phyloP scores from a whole-genome alignment of 2,113 vertebrate genomes.

The Salminus brasiliensis region DNA sequence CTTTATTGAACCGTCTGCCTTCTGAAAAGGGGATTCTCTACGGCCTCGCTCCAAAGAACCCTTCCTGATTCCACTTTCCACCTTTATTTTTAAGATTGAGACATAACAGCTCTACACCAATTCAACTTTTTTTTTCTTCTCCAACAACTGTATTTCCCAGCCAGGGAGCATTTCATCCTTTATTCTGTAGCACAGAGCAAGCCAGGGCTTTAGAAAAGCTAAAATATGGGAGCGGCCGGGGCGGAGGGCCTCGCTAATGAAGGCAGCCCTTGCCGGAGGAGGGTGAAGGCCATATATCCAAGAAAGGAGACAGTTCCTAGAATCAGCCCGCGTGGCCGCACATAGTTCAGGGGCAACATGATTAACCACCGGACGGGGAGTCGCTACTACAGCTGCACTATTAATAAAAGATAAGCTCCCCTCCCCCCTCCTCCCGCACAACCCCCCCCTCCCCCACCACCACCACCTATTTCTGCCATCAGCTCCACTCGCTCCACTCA shows the following conservation, averaged over 20 bases:
- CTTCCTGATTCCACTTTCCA: neutral
- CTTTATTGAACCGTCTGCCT: too few relatives aligned
- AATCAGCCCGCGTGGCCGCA: constrained; percentile 70
- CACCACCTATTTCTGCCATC: constrained; percentile 15
- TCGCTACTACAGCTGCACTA: constrained; percentile 75
- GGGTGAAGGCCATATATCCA: constrained; percentile 67
- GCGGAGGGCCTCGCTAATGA: constrained; percentile 67
- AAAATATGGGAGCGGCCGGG: constrained; percentile 65
- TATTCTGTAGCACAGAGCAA: neutral
- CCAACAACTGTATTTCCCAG: neutral
- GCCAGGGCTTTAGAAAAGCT: neutral
- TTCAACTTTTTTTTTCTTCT: too few relatives aligned
- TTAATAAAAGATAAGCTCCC: constrained; percentile 79
- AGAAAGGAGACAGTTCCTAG: constrained; percentile 74
- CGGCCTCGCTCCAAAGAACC: neutral
- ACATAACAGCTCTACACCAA: too few relatives aligned
- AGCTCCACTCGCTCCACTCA: constrained; percentile 38
- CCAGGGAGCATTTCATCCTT: neutral
- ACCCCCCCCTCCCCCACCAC: constrained; percentile 51
- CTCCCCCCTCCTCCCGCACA: constrained; percentile 37
- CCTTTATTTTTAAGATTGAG: too few relatives aligned
- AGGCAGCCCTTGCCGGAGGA: constrained; percentile 49
- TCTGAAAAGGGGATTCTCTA: too few relatives aligned
- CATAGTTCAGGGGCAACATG: constrained; percentile 75
- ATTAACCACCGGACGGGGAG: constrained; percentile 76